Evolutionary conservation across 2,888 invertebrate species (phyloP).

Genomic region (Rotaria magnacalcarata): DNA sequence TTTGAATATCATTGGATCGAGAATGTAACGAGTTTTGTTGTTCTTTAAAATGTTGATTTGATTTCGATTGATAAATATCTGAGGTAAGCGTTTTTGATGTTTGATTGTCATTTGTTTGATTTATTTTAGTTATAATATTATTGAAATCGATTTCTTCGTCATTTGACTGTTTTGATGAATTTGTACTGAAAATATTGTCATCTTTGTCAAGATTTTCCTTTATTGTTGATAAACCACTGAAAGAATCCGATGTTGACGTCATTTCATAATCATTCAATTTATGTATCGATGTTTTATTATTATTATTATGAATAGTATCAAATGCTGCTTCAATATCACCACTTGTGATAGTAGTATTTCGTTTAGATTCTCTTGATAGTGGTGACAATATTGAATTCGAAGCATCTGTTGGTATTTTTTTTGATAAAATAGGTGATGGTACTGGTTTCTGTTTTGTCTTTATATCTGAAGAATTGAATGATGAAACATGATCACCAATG

Average conservation of each 20-base stretch:
- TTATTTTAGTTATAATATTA: neutral
- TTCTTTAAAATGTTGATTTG: neutral
- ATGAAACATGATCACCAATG: neutral
- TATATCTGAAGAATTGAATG: neutral
- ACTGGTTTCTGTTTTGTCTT: neutral
- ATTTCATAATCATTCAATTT: neutral
- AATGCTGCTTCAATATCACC: slow-evolving; percentile 33
- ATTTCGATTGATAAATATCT: neutral
- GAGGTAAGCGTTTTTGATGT: neutral
- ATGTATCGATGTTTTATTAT: neutral
- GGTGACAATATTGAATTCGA: no score
- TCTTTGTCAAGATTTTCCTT: neutral
- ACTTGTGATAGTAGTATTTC: neutral
- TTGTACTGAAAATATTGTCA: neutral
- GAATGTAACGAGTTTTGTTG: neutral
- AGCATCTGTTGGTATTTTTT: neutral
- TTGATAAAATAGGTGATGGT: neutral
- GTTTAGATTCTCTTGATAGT: neutral
- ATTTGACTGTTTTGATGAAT: neutral
- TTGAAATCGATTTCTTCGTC: slow-evolving; percentile 1
- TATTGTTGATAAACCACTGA: neutral
- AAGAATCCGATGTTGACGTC: neutral
- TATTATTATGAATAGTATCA: neutral
- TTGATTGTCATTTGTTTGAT: neutral
- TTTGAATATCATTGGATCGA: neutral